phyloP scores from a whole-genome alignment of 2,888 invertebrate genomes.

The Subacronicta megacephala region DNA sequence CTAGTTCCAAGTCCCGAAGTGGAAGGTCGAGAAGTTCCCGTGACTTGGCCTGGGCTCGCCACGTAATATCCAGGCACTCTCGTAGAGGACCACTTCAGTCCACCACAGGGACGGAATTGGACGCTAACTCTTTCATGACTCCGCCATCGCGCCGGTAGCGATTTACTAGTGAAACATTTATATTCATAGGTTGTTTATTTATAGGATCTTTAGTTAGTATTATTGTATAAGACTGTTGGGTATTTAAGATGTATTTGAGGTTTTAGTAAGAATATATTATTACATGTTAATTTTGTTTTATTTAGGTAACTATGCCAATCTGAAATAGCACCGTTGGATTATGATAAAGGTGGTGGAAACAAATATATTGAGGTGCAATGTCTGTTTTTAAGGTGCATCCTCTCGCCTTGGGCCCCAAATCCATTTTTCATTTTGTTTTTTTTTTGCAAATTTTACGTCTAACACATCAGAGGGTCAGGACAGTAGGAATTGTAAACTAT shows the following conservation, averaged over 20 bases:
- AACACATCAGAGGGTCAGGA: no score
- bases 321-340: no score
- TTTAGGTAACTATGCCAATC: slow-evolving; percentile 1
- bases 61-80: slow-evolving; percentile 66
- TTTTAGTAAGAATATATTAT: slow-evolving; percentile 69
- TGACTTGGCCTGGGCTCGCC: slow-evolving; percentile 76
- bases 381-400: no score
- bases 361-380: no score
- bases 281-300: slow-evolving; percentile 19
- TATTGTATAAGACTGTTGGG: slow-evolving; percentile 68
- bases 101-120: slow-evolving; percentile 68
- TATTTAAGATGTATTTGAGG: slow-evolving; percentile 75
- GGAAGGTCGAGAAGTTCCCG: slow-evolving; percentile 66
- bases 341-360: no score
- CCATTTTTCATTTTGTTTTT: no score
- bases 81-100: slow-evolving; percentile 43
- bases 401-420: no score
- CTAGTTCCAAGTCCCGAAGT: slow-evolving; percentile 68
- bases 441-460: no score
- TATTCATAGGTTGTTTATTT: slow-evolving; percentile 65
- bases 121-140: slow-evolving; percentile 69
- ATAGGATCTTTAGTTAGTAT: slow-evolving; percentile 66
- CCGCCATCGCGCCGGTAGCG: slow-evolving; percentile 65
- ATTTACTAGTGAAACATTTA: slow-evolving; percentile 57
- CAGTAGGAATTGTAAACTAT: no score